Conservation (phyloP, 2,888 invertebrate species). For the Nephrocerus scutellatus region DNA sequence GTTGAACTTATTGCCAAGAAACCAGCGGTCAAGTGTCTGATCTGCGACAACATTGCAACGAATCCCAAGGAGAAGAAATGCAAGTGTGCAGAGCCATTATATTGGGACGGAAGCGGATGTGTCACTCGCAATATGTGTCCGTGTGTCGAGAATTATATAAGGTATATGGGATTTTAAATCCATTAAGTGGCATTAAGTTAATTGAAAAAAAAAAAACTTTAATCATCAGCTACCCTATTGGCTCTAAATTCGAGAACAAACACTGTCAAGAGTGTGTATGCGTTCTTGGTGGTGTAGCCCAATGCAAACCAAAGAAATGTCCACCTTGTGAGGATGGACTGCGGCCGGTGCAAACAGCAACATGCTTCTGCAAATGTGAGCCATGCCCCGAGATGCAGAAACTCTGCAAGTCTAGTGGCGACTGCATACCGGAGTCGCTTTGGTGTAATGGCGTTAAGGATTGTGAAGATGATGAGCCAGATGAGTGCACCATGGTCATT, state of each 20-base stretch:
- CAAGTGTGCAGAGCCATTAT: slow-evolving; percentile 51
- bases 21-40: slow-evolving; percentile 50
- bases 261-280: slow-evolving; percentile 76
- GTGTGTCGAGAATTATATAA: slow-evolving; percentile 63
- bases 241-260: slow-evolving; percentile 61
- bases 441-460: slow-evolving; percentile 80
- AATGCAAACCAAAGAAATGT: slow-evolving; percentile 64
- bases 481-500: slow-evolving; percentile 50
- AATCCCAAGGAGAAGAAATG: slow-evolving; percentile 43
- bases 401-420: slow-evolving; percentile 66
- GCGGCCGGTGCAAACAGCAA: slow-evolving; percentile 53
- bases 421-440: slow-evolving; percentile 59
- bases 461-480: slow-evolving; percentile 74
- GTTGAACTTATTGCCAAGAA: slow-evolving; percentile 15
- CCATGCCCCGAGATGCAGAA: slow-evolving; percentile 61
- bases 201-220: neutral
- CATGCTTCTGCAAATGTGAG: slow-evolving; percentile 68
- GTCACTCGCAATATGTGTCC: slow-evolving; percentile 67
- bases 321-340: slow-evolving; percentile 55
- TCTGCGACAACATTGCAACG: slow-evolving; percentile 42
- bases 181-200: neutral
- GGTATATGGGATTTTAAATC: slow-evolving; percentile 43
- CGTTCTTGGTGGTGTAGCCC: slow-evolving; percentile 62
- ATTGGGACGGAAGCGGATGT: slow-evolving; percentile 71
- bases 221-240: slow-evolving; percentile 59